phyloP scores from a whole-genome alignment of 2,888 invertebrate species.

The Tipula confusa region DNA sequence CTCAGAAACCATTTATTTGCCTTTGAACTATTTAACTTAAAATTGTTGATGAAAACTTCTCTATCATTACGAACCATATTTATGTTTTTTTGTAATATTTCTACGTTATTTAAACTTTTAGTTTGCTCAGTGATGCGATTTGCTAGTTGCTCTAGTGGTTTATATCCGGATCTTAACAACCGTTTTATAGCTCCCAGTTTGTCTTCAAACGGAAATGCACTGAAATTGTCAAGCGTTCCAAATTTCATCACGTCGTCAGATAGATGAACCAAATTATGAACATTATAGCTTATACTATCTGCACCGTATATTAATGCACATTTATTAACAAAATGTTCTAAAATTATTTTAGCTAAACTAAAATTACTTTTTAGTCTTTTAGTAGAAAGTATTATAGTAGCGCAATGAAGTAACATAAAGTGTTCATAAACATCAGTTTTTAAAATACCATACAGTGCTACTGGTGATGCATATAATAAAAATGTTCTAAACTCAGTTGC shows the following conservation, averaged over 20 bases:
- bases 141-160: background rate
- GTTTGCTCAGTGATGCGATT: background rate
- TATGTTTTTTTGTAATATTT: too few relatives aligned
- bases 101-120: too few relatives aligned
- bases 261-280: background rate
- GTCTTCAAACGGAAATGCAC: background rate
- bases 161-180: background rate
- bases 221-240: background rate
- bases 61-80: background rate
- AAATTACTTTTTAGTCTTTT: background rate
- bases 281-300: conserved; percentile 26
- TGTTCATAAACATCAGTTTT: background rate
- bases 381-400: background rate
- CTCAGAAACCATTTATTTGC: conserved; percentile 13
- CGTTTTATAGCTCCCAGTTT: background rate
- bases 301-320: conserved; percentile 13
- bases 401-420: background rate
- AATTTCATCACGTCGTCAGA: background rate
- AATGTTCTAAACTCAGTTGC: background rate
- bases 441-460: background rate
- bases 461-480: background rate
- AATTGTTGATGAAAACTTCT: background rate
- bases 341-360: background rate
- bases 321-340: background rate
- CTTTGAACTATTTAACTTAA: background rate